Conservation (phyloP, 2,797 vertebrate species). For the Calcarius lapponicus region DNA sequence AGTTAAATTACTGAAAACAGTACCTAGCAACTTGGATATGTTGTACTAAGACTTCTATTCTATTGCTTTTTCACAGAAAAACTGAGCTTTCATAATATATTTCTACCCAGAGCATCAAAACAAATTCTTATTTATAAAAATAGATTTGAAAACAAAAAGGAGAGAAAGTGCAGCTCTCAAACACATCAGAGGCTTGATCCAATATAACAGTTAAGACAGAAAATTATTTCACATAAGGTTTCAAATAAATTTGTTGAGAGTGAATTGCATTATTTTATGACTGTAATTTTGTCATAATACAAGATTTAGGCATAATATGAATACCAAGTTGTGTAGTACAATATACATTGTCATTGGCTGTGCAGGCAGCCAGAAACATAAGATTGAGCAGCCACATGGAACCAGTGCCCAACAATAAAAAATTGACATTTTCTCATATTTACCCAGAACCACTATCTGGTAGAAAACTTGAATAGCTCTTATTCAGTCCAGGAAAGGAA, state of each 20-base stretch:
- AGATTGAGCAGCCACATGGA: neutral
- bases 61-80: neutral
- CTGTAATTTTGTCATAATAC: neutral
- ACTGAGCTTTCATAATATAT: neutral
- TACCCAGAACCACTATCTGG: neutral
- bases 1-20: neutral
- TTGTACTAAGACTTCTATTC: neutral
- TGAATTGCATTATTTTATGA: neutral
- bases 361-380: neutral
- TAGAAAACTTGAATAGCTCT: neutral
- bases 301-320: neutral
- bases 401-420: neutral
- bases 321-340: neutral
- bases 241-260: neutral
- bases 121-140: neutral
- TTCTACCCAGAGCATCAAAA: neutral
- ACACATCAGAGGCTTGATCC: neutral
- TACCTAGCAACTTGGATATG: neutral
- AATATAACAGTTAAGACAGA: neutral
- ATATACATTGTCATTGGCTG: neutral
- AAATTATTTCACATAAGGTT: neutral
- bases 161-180: neutral
- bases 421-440: neutral
- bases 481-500: neutral
- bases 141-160: neutral